Evolutionary conservation across 1,140 invertebrate genomes (phyloP), one percentile per base, ranked within the genome.

Genomic region (Platorchestia sp.): DNA sequence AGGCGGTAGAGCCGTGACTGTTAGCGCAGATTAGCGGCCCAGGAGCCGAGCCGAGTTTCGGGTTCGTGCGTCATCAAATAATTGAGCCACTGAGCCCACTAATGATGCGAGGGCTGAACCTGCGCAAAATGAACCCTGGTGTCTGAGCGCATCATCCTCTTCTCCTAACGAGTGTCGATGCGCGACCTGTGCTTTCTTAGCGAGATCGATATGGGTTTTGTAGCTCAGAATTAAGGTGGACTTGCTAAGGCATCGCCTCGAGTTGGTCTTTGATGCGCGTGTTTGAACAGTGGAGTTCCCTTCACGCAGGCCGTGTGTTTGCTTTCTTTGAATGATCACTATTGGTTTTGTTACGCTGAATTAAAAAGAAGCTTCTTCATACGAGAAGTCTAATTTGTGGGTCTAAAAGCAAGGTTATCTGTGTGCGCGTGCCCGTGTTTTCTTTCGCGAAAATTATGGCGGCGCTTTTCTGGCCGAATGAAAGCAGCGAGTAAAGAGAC

Each of bases 31-130:
- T 93, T 45, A 93, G 91, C n/a, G 87, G 41, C 47, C 19, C 22
- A 44, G 43, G 45, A 40, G 91, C 91, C 91, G 3, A 14, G 91
- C 91, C 91, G 3, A 14, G 91, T 42, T 44, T 45, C 45, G 16
- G 43, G 45, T 89, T 40, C 45, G 44, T 93, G 43, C 91, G 44
- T 44, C 45, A 44, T 47, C 43, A 93, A 45, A 93, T 93, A 93
- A 93, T 93, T 93, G 91, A 93, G 91, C 91, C 91, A 93, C 43
- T 93, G 91, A 93, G 91, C 91, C 45, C 91, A 45, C 91, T 93
- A 93, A 93, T 93, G 91, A 93, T 93, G 91, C 41, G 44, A 93
- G 91, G 91, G 91, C 6, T 93, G 91, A 93, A 44, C 43, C 59
- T 44, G 1, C 41, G 91, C 91, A 44, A 93, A 47, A 93, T 93